Conservation (phyloP, 2,888 invertebrate genomes). For the Mesochorus sp. region DNA sequence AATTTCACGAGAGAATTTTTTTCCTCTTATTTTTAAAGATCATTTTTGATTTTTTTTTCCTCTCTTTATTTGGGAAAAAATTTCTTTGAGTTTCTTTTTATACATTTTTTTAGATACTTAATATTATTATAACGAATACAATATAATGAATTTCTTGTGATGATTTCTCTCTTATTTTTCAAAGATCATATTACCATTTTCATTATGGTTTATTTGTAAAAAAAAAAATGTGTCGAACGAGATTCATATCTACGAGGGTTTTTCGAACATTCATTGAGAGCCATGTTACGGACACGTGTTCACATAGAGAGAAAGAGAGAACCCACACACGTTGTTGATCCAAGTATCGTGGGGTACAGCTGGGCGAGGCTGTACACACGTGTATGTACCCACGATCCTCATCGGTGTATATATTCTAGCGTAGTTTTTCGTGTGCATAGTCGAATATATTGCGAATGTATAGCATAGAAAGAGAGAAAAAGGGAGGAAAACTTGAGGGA, state of each 20-base stretch:
- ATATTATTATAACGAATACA: too few species aligned
- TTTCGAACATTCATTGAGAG: neutral
- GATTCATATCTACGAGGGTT: neutral
- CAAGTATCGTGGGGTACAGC: neutral
- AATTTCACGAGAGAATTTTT: too few species aligned
- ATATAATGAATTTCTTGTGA: neutral
- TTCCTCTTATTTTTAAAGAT: too few species aligned
- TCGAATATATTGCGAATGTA: neutral
- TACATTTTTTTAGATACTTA: too few species aligned
- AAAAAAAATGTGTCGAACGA: too few species aligned
- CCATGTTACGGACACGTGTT: constrained; percentile 8
- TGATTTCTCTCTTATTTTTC: neutral
- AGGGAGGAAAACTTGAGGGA: neutral
- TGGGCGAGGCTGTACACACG: constrained; percentile 26
- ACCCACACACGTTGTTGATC: neutral
- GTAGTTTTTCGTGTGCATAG: too few species aligned
- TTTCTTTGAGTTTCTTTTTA: too few species aligned
- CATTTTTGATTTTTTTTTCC: too few species aligned
- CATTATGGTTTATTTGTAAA: too few species aligned
- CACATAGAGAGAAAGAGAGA: too few species aligned
- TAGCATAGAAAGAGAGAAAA: neutral
- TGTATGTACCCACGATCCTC: constrained; percentile 19
- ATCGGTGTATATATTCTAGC: neutral
- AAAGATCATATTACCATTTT: neutral
- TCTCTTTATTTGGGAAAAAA: too few species aligned